Percentiles rank a stretch among this genome's conserved stretches.
phyloP scores from a whole-genome alignment of 2,888 invertebrate species.

The Minunthozetes semirufus region DNA sequence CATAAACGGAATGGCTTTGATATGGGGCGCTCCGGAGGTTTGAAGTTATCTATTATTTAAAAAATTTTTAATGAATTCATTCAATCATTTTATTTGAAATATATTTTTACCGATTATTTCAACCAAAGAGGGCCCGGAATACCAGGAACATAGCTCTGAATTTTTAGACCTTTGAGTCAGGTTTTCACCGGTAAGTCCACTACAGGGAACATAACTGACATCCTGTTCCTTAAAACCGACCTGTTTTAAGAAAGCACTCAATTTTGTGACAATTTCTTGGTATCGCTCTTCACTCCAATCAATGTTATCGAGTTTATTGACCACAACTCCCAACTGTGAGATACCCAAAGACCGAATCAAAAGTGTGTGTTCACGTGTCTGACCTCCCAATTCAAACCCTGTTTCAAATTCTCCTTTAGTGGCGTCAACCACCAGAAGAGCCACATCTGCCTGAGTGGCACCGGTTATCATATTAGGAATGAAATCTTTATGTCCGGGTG shows the following conservation, averaged over 20 bases:
- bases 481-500: slow-evolving; percentile 98
- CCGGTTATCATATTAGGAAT: slow-evolving; percentile 99
- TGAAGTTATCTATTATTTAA: slow-evolving; percentile 66
- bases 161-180: slow-evolving; percentile 49
- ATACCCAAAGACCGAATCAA: slow-evolving; percentile 83
- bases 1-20: slow-evolving; percentile 82
- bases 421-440: slow-evolving; percentile 90
- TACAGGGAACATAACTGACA: slow-evolving; percentile 85
- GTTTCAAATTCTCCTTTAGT: slow-evolving; percentile 93
- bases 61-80: neutral
- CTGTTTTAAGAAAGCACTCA: slow-evolving; percentile 75
- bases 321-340: slow-evolving; percentile 82
- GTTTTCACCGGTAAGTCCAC: slow-evolving; percentile 94
- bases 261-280: slow-evolving; percentile 74
- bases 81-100: neutral
- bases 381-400: slow-evolving; percentile 95
- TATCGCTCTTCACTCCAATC: slow-evolving; percentile 87
- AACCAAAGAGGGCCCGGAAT: slow-evolving; percentile 64
- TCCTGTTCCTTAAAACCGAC: slow-evolving; percentile 83
- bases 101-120: slow-evolving; percentile 59
- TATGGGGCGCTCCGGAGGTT: slow-evolving; percentile 76
- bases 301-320: slow-evolving; percentile 95
- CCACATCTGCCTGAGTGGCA: slow-evolving; percentile 96
- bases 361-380: slow-evolving; percentile 93
- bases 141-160: slow-evolving; percentile 60